phyloP scores from a whole-genome alignment of 1,140 invertebrate genomes.

The Zaprionus taronus region DNA sequence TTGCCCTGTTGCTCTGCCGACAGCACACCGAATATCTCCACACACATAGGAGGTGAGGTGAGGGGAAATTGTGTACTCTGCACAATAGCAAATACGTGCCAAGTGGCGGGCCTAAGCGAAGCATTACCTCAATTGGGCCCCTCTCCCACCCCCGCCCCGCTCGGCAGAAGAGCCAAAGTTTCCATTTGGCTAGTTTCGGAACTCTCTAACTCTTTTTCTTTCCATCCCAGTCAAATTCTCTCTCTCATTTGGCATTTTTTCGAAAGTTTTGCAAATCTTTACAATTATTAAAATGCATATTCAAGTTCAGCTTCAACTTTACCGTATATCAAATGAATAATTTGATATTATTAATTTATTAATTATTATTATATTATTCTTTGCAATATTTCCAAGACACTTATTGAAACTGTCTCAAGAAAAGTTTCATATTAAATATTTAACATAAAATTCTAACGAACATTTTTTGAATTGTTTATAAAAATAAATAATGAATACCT shows the following conservation, averaged over 20 bases:
- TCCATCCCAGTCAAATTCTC: background rate
- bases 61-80: background rate
- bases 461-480: background rate
- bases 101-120: constrained; percentile 36
- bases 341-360: background rate
- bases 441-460: background rate
- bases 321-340: background rate
- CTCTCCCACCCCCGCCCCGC: background rate
- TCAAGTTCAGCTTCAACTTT: background rate
- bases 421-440: background rate
- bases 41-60: background rate
- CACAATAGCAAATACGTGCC: constrained; percentile 14
- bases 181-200: constrained; percentile 17
- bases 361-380: no score
- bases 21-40: constrained; percentile 6
- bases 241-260: background rate
- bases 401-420: no score
- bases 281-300: background rate
- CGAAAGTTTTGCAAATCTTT: constrained; percentile 1
- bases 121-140: constrained; percentile 19
- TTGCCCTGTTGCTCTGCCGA: constrained; percentile 10
- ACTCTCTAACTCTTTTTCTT: background rate
- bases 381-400: no score
- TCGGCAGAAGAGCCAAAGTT: background rate
- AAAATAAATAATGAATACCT: background rate